Percentiles rank a stretch among this genome's conserved stretches.
These are phyloP conservation scores for Crocidura indochinensis DNA, from an alignment of 2,797 vertebrate genomes.

Conservation along the genomic window DNA sequence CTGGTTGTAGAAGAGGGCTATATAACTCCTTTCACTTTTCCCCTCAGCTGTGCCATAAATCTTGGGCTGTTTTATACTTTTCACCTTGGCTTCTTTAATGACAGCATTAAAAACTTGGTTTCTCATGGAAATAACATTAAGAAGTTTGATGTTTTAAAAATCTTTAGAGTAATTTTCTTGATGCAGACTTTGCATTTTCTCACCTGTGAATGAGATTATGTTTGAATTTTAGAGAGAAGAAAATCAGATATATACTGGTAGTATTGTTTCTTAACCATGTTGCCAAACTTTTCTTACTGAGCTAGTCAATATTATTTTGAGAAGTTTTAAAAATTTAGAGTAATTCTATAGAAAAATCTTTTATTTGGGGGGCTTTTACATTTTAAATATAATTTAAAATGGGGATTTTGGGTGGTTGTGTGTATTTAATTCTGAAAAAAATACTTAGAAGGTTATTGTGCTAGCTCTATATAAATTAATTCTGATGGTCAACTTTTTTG, in stretches of 20 bases:
- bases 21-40: not conserved
- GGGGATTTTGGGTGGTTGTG: conserved; percentile 18
- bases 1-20: not conserved
- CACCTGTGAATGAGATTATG: not conserved
- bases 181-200: conserved; percentile 9
- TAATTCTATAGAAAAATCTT: conserved; percentile 53
- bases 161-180: not conserved
- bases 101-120: conserved; percentile 4
- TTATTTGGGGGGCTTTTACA: not conserved
- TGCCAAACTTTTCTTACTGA: conserved; percentile 42
- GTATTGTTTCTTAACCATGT: conserved; percentile 23
- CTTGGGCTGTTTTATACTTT: not conserved
- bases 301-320: not conserved
- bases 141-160: conserved; percentile 45
- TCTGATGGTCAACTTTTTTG: conserved; percentile 24
- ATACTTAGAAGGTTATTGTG: conserved; percentile 37
- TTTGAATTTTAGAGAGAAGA: not conserved
- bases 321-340: conserved; percentile 49
- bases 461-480: not conserved
- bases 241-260: not conserved
- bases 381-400: conserved; percentile 14
- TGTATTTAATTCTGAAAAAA: conserved; percentile 56
- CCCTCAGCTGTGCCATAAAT: not conserved
- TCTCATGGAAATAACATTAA: not conserved
- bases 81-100: conserved; percentile 17